phyloP scores from a whole-genome alignment of 2,888 invertebrate species.

The Oasisia sp. region DNA sequence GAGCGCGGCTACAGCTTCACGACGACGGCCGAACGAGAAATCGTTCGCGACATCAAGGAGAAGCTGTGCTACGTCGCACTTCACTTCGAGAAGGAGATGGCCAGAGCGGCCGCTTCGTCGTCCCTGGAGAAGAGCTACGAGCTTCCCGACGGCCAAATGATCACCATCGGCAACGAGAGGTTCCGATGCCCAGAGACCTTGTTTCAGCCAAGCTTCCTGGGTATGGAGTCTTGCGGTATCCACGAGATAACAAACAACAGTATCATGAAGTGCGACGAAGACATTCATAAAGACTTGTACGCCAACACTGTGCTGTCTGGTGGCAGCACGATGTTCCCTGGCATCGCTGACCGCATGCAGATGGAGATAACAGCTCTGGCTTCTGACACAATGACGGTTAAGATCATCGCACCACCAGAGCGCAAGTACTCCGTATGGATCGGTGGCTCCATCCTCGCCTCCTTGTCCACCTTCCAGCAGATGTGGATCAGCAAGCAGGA shows the following conservation, averaged over 20 bases:
- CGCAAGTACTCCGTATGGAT: conserved; percentile 83
- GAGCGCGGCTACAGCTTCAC: conserved; percentile 69
- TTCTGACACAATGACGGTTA: conserved; percentile 73
- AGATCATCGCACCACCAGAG: conserved; percentile 60
- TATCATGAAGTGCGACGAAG: conserved; percentile 62
- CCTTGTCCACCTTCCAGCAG: conserved; percentile 88
- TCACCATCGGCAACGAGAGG: conserved; percentile 63
- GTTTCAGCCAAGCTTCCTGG: conserved; percentile 58
- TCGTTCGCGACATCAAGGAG: conserved; percentile 88
- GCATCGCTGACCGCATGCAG: conserved; percentile 97
- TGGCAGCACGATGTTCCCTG: conserved; percentile 95
- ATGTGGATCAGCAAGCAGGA: conserved; percentile 98
- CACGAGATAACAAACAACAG: conserved; percentile 60
- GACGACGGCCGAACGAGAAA: conserved; percentile 65
- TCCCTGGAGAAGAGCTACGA: conserved; percentile 60
- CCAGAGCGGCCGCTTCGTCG: conserved; percentile 50
- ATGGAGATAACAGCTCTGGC: conserved; percentile 92
- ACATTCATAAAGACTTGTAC: conserved; percentile 61
- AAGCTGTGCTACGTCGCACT: conserved; percentile 69
- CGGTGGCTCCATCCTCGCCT: conserved; percentile 95
- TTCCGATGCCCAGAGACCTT: conserved; percentile 58
- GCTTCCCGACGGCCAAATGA: conserved; percentile 63
- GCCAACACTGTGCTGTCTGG: conserved; percentile 80
- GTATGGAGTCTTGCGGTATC: conserved; percentile 57
- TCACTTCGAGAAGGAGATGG: conserved; percentile 60